Evolutionary conservation across 2,888 invertebrate genomes (phyloP), one percentile per base, ranked within the genome.

Genomic region (Eupithecia dodoneata): DNA sequence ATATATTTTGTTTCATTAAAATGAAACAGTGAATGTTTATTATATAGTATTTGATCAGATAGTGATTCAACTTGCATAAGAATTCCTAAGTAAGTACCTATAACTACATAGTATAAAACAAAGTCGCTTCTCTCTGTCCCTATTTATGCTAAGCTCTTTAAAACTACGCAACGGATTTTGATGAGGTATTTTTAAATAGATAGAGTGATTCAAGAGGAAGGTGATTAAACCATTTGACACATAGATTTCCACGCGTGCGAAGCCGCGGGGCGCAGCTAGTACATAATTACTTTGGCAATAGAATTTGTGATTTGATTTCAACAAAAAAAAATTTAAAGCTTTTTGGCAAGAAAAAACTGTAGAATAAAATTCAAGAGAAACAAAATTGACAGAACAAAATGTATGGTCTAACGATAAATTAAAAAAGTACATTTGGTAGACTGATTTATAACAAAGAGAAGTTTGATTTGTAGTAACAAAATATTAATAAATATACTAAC

Each of bases 391-490:
- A 75, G 42, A 52, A 72, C 9, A 49, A 1, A 52, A 15, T 52
- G n/a, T n/a, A 52, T 52, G 52, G n/a, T 12, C 52, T 41, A 52
- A 45, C 18, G 3, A 75, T 71, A 75, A 73, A 75, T 73, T 55
- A 45, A 72, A 77, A 73, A 71, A 44, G 7, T 63, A 45, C 65
- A 6, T 70, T 73, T 30, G 66, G 49, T 47, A 79, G 78, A 76
- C 72, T 74, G 74, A 79, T 79, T 76, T 76, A 79, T 76, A 72
- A 66, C 66, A 47, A 71, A 72, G 42, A 30, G 18, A 70, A 69
- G 41, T 55, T 74, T 78, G 76, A 79, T 79, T 74, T 74, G 70
- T 79, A 72, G 72, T 66, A 55, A 72, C 44, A 47, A 73, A 69
- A 66, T 70, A 30, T 18, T 69, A 72, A 70, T 75, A 75, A 76